Percentiles rank a stretch among this genome's conserved stretches.
These are phyloP conservation scores for Ficedula albicollis DNA, from an alignment of 2,797 vertebrate species.

Conservation along the genomic window DNA sequence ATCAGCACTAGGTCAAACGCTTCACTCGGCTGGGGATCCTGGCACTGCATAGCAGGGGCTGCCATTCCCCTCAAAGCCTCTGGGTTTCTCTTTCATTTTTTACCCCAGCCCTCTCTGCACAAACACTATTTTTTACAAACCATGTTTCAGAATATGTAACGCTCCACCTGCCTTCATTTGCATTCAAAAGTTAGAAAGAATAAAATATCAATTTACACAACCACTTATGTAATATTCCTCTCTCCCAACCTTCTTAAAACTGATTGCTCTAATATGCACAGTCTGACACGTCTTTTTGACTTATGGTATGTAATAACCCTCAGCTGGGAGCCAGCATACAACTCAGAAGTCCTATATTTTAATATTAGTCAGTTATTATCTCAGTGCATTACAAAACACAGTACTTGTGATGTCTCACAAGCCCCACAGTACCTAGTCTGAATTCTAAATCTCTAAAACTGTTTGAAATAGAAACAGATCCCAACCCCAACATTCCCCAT, in stretches of 20 bases:
- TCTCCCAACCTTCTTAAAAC: not conserved
- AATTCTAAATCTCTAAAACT: not conserved
- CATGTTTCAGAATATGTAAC: not conserved
- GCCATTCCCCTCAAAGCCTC: not conserved
- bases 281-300: not conserved
- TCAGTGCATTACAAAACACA: not conserved
- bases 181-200: not conserved
- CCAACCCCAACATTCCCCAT: rapidly evolving
- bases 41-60: not conserved
- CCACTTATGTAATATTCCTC: not conserved
- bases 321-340: not conserved
- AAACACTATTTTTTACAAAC: not conserved
- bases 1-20: not conserved
- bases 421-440: not conserved
- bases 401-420: not conserved
- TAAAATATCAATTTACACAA: not conserved
- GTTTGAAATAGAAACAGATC: not conserved
- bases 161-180: not conserved
- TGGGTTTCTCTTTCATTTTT: not conserved
- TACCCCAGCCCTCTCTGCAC: not conserved
- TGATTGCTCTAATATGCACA: not conserved
- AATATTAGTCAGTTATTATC: slow-evolving; percentile 7
- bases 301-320: not conserved
- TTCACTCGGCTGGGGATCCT: not conserved
- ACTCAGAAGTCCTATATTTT: not conserved